Base-by-base conservation (phyloP, 2,888 invertebrate genomes). In the Uloborus plumipes region DNA sequence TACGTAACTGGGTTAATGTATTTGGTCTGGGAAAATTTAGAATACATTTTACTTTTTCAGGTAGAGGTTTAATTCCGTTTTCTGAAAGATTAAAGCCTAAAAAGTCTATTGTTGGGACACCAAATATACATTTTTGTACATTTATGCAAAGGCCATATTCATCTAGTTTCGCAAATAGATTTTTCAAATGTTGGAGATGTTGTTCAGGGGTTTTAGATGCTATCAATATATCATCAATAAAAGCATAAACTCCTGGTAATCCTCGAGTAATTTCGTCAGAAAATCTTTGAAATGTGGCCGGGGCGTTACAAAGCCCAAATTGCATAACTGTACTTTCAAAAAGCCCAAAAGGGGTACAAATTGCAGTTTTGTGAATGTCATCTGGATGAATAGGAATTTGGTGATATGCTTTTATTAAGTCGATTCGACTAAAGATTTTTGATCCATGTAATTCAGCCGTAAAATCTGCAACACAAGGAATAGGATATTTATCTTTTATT, bases 1-100 rank as follows among this genome's bases (percentile, higher is more conserved):
- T 49, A 16, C 66, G 74, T 3, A 85, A 20, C 15, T 85, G 58
- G 6, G 67, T 81, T 15, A 66, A 31, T 1, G 81, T 69, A 15
- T 26, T 31, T 3, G 85, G 85, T n/a, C 61, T 53, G 11, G 84
- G 84, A 67, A 78, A 84, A 14, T 84, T 64, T 13, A 39, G 50
- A 9, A 84, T 84, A 47, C 64, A 79, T n/a, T 73, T 50, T 1
- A 84, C 77, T 49, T 61, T 13, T 47, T 84, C 84, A 20, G 55
- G 14, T 16, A 76, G 26, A 2, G 76, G 67, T 81, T 71, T 16
- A 1, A 81, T 66, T 26, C 84, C 75, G 18, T 71, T 11, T 26
- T 20, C 15, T 39, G 2, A 72, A 69, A 18, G 73, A 14, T 14
- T 31, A 16, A 22, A 72, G 58, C 16, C 59, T 31, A 62, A 31